Evolutionary conservation across 53 echinoderm and acorn worm genomes (phyloP).

Genomic region (Luidia sarsii): DNA sequence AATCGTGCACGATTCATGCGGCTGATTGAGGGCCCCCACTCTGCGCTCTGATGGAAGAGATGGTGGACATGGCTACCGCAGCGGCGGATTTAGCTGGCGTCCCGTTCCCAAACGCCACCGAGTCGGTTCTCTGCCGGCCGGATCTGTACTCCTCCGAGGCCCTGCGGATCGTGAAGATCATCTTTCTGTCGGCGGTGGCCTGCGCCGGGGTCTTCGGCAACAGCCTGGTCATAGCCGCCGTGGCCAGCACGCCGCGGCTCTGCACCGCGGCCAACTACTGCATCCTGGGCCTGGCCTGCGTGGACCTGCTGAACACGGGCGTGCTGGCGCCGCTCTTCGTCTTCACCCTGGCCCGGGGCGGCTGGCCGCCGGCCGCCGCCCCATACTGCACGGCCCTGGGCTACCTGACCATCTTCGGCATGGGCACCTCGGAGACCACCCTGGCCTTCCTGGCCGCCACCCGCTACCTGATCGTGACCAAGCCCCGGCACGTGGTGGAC

Average conservation of each 20-base stretch:
- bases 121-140: not conserved
- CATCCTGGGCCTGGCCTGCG: constrained; percentile 71
- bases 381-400: constrained; percentile 72
- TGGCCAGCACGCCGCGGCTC: constrained; percentile 62
- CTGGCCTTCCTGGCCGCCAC: constrained; percentile 74
- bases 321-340: constrained; percentile 68
- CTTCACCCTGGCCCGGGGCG: constrained; percentile 43
- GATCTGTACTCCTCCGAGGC: not conserved
- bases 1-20: too few relatives aligned
- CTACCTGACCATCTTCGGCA: constrained; percentile 69
- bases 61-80: not conserved
- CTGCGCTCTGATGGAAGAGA: too few relatives aligned
- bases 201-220: constrained; percentile 82
- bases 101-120: not conserved
- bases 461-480: constrained; percentile 74
- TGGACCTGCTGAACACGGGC: constrained; percentile 66
- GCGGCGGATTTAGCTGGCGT: not conserved
- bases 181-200: constrained; percentile 62
- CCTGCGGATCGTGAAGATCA: constrained; percentile 49
- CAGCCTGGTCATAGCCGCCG: constrained; percentile 77
- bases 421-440: constrained; percentile 67
- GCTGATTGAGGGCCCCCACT: too few relatives aligned
- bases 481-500: constrained; percentile 57
- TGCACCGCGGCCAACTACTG: constrained; percentile 74
- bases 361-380: constrained; percentile 56